Conservation (phyloP, 2,888 invertebrate genomes). For the Phengaris arion region DNA sequence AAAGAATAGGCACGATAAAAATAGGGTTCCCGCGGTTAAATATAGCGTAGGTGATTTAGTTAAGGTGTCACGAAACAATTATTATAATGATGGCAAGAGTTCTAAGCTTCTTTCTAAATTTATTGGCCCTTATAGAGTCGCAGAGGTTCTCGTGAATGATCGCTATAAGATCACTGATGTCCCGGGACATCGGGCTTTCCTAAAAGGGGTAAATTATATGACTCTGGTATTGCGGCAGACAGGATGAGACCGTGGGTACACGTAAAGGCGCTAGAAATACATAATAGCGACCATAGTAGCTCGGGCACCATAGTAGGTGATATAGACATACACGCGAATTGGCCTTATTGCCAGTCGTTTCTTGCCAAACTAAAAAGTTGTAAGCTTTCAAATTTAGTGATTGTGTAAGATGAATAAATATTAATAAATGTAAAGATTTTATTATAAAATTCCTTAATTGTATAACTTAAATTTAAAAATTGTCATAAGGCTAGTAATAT, state of each 20-base stretch:
- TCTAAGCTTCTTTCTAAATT: slow-evolving; percentile 39
- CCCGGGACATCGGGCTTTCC: slow-evolving; percentile 37
- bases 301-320: not conserved
- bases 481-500: too few species aligned
- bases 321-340: not conserved
- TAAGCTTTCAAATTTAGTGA: too few species aligned
- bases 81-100: slow-evolving; percentile 36
- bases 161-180: slow-evolving; percentile 36
- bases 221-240: slow-evolving; percentile 36
- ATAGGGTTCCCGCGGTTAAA: slow-evolving; percentile 31
- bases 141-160: slow-evolving; percentile 37
- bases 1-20: slow-evolving; percentile 32
- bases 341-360: not conserved
- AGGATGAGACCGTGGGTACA: slow-evolving; percentile 39
- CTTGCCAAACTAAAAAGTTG: too few species aligned
- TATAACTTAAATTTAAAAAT: too few species aligned
- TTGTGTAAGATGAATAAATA: too few species aligned
- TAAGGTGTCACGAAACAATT: slow-evolving; percentile 38
- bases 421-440: too few species aligned
- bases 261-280: slow-evolving; percentile 33
- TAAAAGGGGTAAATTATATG: slow-evolving; percentile 32
- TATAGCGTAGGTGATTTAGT: slow-evolving; percentile 36
- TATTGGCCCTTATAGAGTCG: slow-evolving; percentile 37
- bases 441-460: too few species aligned
- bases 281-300: slow-evolving; percentile 27